Evolutionary conservation across 2,797 vertebrate genomes (phyloP).

Genomic region (Sebastes dallii): DNA sequence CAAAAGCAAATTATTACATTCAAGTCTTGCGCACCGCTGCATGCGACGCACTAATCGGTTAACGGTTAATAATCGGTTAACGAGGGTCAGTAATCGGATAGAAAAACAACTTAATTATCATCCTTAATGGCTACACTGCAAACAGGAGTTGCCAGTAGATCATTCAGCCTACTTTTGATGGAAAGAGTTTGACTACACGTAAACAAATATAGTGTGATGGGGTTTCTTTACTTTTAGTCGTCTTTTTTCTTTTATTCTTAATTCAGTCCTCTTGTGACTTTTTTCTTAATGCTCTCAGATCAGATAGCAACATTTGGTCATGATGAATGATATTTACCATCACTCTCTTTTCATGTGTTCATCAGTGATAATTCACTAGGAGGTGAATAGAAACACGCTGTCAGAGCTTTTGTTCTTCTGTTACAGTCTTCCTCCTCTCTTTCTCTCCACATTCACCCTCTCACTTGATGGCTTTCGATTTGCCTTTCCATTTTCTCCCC

Average conservation of each 20-base stretch:
- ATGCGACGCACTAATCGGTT: too few species aligned
- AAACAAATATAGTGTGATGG: too few species aligned
- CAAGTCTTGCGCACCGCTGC: too few species aligned
- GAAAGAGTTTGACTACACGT: neutral
- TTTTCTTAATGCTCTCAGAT: neutral
- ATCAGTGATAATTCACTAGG: neutral
- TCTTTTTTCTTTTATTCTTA: too few species aligned
- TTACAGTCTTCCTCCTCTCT: neutral
- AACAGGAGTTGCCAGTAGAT: too few species aligned
- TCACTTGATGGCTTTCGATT: conserved; percentile 57
- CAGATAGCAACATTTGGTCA: neutral
- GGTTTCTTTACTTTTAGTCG: too few species aligned
- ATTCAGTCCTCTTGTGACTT: neutral
- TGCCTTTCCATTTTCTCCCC: conserved; percentile 38
- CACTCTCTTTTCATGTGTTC: neutral
- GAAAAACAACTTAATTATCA: too few species aligned
- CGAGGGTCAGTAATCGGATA: too few species aligned
- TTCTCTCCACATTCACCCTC: neutral
- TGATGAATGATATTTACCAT: neutral
- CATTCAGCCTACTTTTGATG: too few species aligned
- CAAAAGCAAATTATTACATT: too few species aligned
- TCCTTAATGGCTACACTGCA: too few species aligned
- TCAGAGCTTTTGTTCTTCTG: neutral
- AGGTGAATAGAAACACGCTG: neutral
- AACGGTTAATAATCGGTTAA: too few species aligned